Evolutionary conservation across 2,113 vertebrate genomes (phyloP).

Genomic region (western clawed frog (Xenopus tropicalis)): DNA sequence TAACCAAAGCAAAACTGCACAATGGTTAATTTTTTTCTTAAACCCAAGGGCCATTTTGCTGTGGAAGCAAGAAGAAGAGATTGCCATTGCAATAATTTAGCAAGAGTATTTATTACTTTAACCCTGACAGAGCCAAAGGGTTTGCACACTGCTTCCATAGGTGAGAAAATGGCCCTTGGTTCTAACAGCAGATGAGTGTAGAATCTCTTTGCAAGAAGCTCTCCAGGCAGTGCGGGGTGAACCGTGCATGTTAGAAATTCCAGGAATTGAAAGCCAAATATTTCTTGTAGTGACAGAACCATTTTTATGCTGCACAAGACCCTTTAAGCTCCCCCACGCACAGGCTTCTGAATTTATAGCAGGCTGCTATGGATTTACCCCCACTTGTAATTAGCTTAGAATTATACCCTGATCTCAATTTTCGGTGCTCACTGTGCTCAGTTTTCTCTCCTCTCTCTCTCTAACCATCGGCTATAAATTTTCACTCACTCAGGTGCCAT

Average conservation of each 20-base stretch:
- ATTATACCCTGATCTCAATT: slow-evolving; percentile 46
- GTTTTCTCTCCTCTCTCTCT: slow-evolving; percentile 28
- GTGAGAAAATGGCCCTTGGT: not conserved
- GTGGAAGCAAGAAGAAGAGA: no score
- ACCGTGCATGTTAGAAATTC: slow-evolving; percentile 34
- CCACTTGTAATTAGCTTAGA: slow-evolving; percentile 45
- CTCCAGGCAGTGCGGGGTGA: slow-evolving; percentile 25
- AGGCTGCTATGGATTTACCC: slow-evolving; percentile 36
- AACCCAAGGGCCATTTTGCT: no score
- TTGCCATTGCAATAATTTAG: no score
- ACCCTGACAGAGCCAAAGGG: not conserved
- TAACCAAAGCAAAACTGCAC: no score
- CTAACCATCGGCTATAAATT: slow-evolving; percentile 43
- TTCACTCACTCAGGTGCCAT: slow-evolving; percentile 34
- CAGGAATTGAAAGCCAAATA: slow-evolving; percentile 44
- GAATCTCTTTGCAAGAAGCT: not conserved
- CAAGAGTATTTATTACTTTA: not conserved
- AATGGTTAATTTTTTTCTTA: no score
- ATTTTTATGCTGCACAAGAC: slow-evolving; percentile 34
- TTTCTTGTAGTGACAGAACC: slow-evolving; percentile 39
- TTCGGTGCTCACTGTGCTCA: slow-evolving; percentile 27
- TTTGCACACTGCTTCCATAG: not conserved
- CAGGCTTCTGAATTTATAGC: slow-evolving; percentile 39
- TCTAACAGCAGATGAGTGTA: not conserved
- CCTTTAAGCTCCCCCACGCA: slow-evolving; percentile 12